phyloP scores from a whole-genome alignment of 2,113 vertebrate genomes.

The Spea multiplicata region DNA sequence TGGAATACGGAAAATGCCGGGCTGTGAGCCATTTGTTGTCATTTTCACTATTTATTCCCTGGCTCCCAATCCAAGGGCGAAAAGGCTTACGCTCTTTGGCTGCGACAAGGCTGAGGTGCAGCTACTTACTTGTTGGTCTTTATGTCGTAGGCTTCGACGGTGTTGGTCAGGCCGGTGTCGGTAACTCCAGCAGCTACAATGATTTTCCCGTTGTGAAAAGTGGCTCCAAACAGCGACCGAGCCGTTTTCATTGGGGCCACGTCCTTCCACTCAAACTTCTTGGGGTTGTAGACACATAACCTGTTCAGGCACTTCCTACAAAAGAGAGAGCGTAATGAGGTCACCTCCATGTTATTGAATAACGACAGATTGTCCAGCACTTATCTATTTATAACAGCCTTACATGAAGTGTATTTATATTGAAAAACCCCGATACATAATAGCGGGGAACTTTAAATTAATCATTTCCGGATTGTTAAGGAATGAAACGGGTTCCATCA shows the following conservation, averaged over 20 bases:
- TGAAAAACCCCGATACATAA: too few relatives aligned
- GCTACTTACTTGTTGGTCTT: constrained; percentile 75
- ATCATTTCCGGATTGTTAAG: too few relatives aligned
- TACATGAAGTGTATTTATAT: too few relatives aligned
- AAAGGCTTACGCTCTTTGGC: too few relatives aligned
- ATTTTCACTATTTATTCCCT: too few relatives aligned
- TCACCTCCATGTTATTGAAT: too few relatives aligned
- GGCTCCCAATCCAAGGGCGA: too few relatives aligned
- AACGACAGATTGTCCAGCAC: too few relatives aligned
- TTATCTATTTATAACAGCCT: too few relatives aligned
- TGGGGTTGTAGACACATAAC: constrained; percentile 77
- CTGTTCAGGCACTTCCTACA: constrained; percentile 82
- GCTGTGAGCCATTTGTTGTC: too few relatives aligned
- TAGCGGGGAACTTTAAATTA: too few relatives aligned
- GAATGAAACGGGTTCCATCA: too few relatives aligned
- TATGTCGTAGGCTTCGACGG: constrained; percentile 84
- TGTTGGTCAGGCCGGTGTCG: constrained; percentile 79
- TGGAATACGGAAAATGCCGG: constrained; percentile 45
- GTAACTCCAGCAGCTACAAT: constrained; percentile 86
- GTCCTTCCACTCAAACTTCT: constrained; percentile 88
- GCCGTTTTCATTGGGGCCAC: constrained; percentile 81
- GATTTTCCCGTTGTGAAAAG: constrained; percentile 79
- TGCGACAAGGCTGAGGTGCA: neutral
- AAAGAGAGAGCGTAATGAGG: neutral
- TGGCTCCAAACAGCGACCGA: constrained; percentile 84